Conservation (phyloP, 1,140 invertebrate genomes). For the Cydia strobilella region DNA sequence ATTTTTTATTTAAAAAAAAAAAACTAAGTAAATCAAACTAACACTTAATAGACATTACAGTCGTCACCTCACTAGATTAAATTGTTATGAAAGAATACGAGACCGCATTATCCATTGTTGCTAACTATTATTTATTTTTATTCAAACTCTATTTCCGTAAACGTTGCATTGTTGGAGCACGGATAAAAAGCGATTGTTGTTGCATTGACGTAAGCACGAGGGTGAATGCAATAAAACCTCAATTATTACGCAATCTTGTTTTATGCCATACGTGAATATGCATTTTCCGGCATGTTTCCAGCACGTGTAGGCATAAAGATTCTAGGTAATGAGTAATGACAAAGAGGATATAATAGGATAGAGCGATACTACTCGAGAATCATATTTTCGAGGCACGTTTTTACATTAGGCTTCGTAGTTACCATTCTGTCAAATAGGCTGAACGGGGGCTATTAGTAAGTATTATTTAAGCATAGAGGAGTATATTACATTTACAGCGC, state of each 20-base stretch:
- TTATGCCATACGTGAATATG: neutral
- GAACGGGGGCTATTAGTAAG: no score
- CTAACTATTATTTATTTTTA: neutral
- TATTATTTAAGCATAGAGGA: no score
- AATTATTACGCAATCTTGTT: neutral
- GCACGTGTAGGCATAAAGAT: neutral
- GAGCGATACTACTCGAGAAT: no score
- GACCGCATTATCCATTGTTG: neutral
- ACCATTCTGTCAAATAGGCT: no score
- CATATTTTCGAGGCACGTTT: no score
- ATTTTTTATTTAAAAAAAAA: no score
- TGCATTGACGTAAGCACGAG: conserved; percentile 9
- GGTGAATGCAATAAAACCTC: neutral
- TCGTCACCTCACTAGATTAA: neutral
- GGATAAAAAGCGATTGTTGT: neutral
- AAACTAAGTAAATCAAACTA: no score
- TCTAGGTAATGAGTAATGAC: no score
- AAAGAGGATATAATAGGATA: no score
- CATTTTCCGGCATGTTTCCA: neutral
- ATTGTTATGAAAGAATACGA: neutral
- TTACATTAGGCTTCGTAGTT: no score
- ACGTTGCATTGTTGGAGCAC: neutral
- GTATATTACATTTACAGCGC: no score
- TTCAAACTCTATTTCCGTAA: neutral
- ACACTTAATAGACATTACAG: neutral